Percentiles rank a stretch among this genome's conserved stretches.
Evolutionary conservation across 2,113 vertebrate genomes (phyloP).

Genomic region (Hyaena hyaena): DNA sequence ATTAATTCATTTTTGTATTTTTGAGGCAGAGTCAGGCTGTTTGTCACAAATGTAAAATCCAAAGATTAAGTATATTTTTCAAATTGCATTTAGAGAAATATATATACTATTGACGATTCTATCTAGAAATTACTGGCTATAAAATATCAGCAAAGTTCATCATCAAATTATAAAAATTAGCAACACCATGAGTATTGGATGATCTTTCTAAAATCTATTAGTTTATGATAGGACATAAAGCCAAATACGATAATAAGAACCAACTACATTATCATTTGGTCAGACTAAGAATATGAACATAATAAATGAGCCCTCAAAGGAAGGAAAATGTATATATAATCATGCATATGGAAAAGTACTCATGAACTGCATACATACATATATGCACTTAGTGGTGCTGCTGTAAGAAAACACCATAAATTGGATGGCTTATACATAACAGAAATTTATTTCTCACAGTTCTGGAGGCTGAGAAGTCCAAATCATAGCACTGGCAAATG

Average conservation of each 20-base stretch:
- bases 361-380: neutral
- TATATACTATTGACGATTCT: neutral
- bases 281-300: neutral
- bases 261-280: neutral
- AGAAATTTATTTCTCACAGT: neutral
- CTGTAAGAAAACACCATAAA: neutral
- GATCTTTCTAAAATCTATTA: neutral
- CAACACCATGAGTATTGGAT: neutral
- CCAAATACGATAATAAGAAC: neutral
- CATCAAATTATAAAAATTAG: neutral
- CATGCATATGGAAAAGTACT: neutral
- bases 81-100: neutral
- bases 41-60: neutral
- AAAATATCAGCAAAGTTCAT: neutral
- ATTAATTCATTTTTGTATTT: slow-evolving; percentile 18
- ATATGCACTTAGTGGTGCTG: neutral
- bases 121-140: neutral
- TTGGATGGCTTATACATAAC: neutral
- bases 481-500: neutral
- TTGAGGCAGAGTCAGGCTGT: neutral
- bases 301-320: neutral
- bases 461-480: neutral
- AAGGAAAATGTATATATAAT: neutral
- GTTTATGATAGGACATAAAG: neutral
- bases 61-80: neutral